Evolutionary conservation across 2,888 invertebrate species (phyloP).

Genomic region (Rapana venosa): DNA sequence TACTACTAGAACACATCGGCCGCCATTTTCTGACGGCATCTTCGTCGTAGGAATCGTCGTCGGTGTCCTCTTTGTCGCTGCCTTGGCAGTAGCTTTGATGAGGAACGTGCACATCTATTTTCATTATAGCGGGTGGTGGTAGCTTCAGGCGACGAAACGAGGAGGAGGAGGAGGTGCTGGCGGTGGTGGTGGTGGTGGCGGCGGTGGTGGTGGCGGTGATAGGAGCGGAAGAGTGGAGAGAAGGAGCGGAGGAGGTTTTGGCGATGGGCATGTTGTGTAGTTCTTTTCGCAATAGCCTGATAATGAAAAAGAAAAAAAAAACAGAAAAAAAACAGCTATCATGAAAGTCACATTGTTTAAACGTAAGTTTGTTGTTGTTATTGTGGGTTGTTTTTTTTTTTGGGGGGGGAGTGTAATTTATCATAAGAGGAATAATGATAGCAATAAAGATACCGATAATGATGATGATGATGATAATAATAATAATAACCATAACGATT

Average conservation of each 20-base stretch:
- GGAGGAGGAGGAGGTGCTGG: slow-evolving; percentile 10
- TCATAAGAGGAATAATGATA: too few species aligned
- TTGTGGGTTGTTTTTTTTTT: too few species aligned
- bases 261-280: background rate
- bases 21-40: background rate
- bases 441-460: too few species aligned
- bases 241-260: background rate
- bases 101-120: slow-evolving; percentile 30
- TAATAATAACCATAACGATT: too few species aligned
- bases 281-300: background rate
- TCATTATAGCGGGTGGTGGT: background rate
- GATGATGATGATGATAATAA: too few species aligned
- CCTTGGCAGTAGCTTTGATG: background rate
- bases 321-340: too few species aligned
- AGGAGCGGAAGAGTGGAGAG: background rate
- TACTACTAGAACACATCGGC: background rate
- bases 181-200: background rate
- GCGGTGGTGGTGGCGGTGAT: background rate
- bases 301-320: background rate
- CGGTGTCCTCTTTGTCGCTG: background rate
- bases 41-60: slow-evolving; percentile 26
- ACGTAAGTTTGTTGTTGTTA: too few species aligned
- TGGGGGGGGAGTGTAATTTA: too few species aligned
- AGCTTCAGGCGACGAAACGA: background rate
- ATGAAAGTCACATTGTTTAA: too few species aligned